Evolutionary conservation across 2,113 vertebrate genomes (phyloP).

Genomic region (Hippopotamus amphibius): DNA sequence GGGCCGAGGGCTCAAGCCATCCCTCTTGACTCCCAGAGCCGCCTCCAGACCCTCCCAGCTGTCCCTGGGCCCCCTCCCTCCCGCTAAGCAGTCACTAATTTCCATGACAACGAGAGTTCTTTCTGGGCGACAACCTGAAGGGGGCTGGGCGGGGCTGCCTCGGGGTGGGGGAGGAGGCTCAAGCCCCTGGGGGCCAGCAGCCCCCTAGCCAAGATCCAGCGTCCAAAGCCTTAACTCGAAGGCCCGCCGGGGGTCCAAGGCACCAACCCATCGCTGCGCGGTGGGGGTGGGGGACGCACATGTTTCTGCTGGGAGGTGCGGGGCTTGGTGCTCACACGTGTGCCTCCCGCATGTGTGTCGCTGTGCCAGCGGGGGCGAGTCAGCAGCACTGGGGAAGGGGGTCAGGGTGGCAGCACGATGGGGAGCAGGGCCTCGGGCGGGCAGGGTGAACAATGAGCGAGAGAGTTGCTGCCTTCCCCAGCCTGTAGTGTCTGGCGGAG

Average conservation of each 20-base stretch:
- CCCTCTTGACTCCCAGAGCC: background rate
- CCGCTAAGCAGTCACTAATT: slow-evolving; percentile 80
- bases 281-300: slow-evolving; percentile 74
- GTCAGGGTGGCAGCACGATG: slow-evolving; percentile 62
- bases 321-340: slow-evolving; percentile 80
- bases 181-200: slow-evolving; percentile 6
- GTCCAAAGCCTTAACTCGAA: background rate
- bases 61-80: slow-evolving; percentile 56
- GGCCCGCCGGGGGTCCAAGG: background rate
- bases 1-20: slow-evolving; percentile 2
- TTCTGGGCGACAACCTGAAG: slow-evolving; percentile 77
- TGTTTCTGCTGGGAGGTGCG: slow-evolving; percentile 70
- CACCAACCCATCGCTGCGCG: slow-evolving; percentile 34
- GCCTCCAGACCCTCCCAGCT: slow-evolving; percentile 67
- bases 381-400: slow-evolving; percentile 76
- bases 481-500: slow-evolving; percentile 36
- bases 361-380: slow-evolving; percentile 80
- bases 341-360: slow-evolving; percentile 79
- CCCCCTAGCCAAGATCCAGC: background rate
- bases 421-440: background rate
- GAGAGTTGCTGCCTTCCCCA: background rate
- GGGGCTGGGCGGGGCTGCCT: slow-evolving; percentile 75
- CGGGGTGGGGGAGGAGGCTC: slow-evolving; percentile 67
- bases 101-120: slow-evolving; percentile 84
- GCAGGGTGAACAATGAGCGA: background rate